Conservation (phyloP, 2,113 vertebrate genomes). For the Petroica traversi region DNA sequence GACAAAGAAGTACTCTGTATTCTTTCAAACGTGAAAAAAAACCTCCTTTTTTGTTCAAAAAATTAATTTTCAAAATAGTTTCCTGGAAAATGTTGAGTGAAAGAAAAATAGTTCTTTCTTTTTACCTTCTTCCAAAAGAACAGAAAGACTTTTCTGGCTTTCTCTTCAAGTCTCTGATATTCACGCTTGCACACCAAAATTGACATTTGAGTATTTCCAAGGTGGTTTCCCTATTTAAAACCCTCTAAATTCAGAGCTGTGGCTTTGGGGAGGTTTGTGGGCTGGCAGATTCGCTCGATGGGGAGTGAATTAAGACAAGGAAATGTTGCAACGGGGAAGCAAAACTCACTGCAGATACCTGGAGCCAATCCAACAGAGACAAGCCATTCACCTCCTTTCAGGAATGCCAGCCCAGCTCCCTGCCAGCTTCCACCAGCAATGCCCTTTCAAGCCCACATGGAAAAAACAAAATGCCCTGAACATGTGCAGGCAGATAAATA, state of each 20-base stretch:
- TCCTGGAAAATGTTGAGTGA: background rate
- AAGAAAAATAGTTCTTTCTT: background rate
- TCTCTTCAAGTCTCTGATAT: background rate
- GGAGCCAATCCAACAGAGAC: background rate
- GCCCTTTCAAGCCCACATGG: background rate
- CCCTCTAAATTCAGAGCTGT: background rate
- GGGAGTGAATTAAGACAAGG: background rate
- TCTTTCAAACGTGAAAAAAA: background rate
- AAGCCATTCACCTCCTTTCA: background rate
- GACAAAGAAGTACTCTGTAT: background rate
- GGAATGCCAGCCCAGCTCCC: background rate
- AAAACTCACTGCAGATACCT: conserved; percentile 8
- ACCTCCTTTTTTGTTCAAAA: background rate
- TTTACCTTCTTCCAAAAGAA: background rate
- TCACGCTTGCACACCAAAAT: background rate
- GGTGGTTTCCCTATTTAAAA: background rate
- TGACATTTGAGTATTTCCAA: background rate
- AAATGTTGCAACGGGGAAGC: background rate
- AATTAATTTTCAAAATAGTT: background rate
- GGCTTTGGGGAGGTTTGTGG: background rate
- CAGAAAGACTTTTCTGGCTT: background rate
- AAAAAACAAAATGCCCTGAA: background rate
- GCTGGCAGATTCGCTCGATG: background rate
- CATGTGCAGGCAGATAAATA: conserved; percentile 18
- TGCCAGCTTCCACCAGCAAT: background rate